Evolutionary conservation across 1,140 invertebrate genomes (phyloP).

Genomic region (Pygmarrhopalites habei): DNA sequence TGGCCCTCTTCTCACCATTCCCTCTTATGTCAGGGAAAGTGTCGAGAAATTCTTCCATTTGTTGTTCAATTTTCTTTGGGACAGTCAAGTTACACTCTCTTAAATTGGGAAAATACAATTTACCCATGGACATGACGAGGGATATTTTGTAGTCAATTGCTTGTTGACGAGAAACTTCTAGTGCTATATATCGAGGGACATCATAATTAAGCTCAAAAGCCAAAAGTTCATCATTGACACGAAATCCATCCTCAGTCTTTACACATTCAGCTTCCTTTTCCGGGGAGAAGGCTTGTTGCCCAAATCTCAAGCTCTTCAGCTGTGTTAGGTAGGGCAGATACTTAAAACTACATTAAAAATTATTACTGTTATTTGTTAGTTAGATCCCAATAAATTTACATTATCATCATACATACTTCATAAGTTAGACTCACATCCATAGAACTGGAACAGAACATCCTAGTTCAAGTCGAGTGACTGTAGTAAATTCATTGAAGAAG

Average conservation of each 20-base stretch:
- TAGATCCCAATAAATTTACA: not conserved
- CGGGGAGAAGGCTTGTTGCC: not conserved
- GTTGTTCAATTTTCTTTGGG: not conserved
- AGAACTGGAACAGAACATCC: not conserved
- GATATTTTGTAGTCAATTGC: not conserved
- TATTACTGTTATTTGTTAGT: not conserved
- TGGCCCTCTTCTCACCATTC: not conserved
- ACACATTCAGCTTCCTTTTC: not conserved
- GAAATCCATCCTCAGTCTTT: not conserved
- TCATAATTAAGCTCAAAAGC: not conserved
- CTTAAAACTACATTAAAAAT: not conserved
- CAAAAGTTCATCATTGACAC: not conserved
- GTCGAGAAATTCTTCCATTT: not conserved
- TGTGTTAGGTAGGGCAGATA: not conserved
- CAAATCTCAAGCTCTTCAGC: not conserved
- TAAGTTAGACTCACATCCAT: conserved; percentile 1
- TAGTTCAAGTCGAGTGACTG: not conserved
- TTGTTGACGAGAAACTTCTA: not conserved
- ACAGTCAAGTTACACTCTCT: not conserved
- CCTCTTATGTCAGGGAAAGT: not conserved
- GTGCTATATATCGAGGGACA: not conserved
- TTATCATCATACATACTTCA: no score
- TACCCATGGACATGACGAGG: not conserved
- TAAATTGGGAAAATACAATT: not conserved
- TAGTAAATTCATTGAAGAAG: not conserved